Evolutionary conservation across 2,113 vertebrate genomes (phyloP).

Genomic region (Antechinus flavipes): DNA sequence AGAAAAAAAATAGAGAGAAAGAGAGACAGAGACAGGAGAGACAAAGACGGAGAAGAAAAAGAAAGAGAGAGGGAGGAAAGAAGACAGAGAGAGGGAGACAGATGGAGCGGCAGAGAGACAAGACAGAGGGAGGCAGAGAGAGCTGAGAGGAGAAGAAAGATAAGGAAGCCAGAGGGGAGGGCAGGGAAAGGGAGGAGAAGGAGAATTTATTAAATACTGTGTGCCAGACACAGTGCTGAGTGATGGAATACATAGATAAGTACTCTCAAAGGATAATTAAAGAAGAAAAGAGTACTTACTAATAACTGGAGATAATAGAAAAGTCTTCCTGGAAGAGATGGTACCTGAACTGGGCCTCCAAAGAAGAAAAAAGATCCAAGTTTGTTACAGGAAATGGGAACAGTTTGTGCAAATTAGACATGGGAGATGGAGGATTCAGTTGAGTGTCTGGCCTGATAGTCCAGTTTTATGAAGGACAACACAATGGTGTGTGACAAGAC

Average conservation of each 20-base stretch:
- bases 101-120: too few relatives aligned
- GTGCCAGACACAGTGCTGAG: neutral
- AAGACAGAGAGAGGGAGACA: too few relatives aligned
- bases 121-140: too few relatives aligned
- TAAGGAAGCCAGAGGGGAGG: too few relatives aligned
- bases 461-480: neutral
- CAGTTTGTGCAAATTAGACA: neutral
- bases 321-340: neutral
- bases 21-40: too few relatives aligned
- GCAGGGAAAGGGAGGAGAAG: neutral
- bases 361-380: neutral
- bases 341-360: neutral
- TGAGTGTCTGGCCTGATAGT: neutral
- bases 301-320: neutral
- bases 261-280: neutral
- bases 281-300: neutral
- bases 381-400: neutral
- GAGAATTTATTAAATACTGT: neutral
- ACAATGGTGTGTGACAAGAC: neutral
- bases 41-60: too few relatives aligned
- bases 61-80: too few relatives aligned
- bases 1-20: too few relatives aligned
- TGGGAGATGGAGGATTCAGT: neutral
- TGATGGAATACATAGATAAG: neutral
- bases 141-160: too few relatives aligned